A percentile compares a stretch with the other conserved stretches of the same genome.
Conservation (phyloP, 2,888 invertebrate genomes). For the Drosophila borealis region DNA sequence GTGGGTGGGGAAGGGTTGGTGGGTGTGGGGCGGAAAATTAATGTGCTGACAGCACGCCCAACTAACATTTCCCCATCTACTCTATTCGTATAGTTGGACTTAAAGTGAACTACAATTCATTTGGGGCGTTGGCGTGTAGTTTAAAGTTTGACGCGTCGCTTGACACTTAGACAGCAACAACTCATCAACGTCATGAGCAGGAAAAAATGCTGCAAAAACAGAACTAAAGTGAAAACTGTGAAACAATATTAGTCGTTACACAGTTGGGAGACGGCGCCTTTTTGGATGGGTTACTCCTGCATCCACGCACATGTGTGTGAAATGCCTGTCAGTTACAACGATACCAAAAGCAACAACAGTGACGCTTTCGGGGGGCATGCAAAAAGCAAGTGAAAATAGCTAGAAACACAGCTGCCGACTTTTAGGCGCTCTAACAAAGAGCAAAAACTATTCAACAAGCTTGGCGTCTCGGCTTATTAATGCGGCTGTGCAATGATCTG, state of each 20-base stretch:
- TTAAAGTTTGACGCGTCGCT: slow-evolving; percentile 81
- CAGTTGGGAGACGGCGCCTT: slow-evolving; percentile 28
- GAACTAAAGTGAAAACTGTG: slow-evolving; percentile 60
- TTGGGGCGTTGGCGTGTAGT: slow-evolving; percentile 75
- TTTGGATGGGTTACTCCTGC: slow-evolving; percentile 34
- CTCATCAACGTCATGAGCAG: slow-evolving; percentile 79
- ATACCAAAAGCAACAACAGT: slow-evolving; percentile 21
- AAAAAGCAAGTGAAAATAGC: slow-evolving; percentile 26
- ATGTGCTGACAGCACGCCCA: slow-evolving; percentile 67
- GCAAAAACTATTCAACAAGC: slow-evolving; percentile 33
- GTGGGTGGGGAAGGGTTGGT: background rate
- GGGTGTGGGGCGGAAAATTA: slow-evolving; percentile 49
- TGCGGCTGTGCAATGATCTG: slow-evolving; percentile 3
- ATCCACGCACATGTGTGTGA: slow-evolving; percentile 29
- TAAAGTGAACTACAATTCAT: slow-evolving; percentile 64
- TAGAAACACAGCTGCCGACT: slow-evolving; percentile 28
- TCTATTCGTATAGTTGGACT: background rate
- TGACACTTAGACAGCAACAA: slow-evolving; percentile 81
- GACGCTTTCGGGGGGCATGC: slow-evolving; percentile 29
- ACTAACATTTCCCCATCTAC: background rate
- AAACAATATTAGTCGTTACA: slow-evolving; percentile 71
- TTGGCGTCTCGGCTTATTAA: slow-evolving; percentile 22
- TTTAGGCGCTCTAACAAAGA: slow-evolving; percentile 25
- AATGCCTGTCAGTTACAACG: slow-evolving; percentile 45
- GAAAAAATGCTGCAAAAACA: slow-evolving; percentile 39